Evolutionary conservation across 2,797 vertebrate species (phyloP), one percentile per base, ranked within the genome.

Genomic region (Danio albolineatus): DNA sequence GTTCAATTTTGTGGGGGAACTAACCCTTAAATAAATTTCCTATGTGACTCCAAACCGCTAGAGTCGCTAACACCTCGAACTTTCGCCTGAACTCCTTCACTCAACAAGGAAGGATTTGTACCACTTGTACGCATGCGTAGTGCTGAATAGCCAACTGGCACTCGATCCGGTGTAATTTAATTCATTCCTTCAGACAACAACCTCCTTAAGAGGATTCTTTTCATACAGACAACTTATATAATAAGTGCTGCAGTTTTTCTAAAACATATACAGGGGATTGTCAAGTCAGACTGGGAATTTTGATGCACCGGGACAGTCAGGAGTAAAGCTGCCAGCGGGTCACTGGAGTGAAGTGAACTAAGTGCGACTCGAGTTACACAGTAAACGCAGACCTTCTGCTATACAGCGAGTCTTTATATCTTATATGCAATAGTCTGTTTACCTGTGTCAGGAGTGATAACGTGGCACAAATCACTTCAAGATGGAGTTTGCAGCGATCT

Each of bases 401-500:
- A 5, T 21, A 67, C 49, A 54, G 36, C 7, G 13, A 28, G 46
- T n/a, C 46, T 21, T n/a, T 28, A 28, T 28, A 28, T 28, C 28
- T 1, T 28, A 28, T 28, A 28, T 28, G 28, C 65, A 2, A 28
- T n/a, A 21, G 17, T 65, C 16, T 39, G 17, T 17, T 28, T 72
- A 28, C n/a, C 10, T 10, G 21, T 17, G 16, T 19, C 28, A n/a
- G 48, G 7, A 70, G 56, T 12, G 38, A 74, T 80, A 73, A 82
- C 76, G 81, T 82, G 73, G 80, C 82, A 82, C 17, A 28, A n/a
- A 66, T 44, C 54, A 21, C 19, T 12, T 21, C 60, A 72, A 76
- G 21, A 86, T 86, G 85, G 85, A 84, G 64, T 80, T 78, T 73
- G 80, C 51, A n/a, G 80, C 80, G 16, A 65, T 86, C 8, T 66